Evolutionary conservation across 2,113 vertebrate species (phyloP), one percentile per base, ranked within the genome.

Genomic region (Halcyon senegalensis): DNA sequence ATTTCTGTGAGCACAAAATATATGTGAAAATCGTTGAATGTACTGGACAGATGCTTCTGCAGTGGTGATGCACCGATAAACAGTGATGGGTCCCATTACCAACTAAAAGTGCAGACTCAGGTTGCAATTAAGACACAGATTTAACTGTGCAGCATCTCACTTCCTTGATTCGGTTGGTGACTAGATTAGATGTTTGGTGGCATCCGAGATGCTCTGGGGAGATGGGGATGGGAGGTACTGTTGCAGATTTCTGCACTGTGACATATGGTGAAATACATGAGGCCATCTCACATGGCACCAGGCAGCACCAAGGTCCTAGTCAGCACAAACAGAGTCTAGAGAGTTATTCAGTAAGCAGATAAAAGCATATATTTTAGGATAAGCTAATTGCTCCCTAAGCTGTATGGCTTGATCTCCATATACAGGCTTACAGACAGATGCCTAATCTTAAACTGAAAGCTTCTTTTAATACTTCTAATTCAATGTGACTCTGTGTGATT

Each of bases 301-400:
- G 16, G n/a, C 64, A 95, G 41, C 3, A 20, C 10, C 55, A 74
- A 56, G 33, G 60, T 59, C 78, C 73, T 46, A 27, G n/a, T 77
- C 59, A 67, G 80, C 50, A 66, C 64, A 84, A 88, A 78, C 7
- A 55, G 19, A 94, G 28, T 53, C 5, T 5, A 58, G 46, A 77
- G 56, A 87, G 56, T 63, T 87, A 51, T 72, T 91, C 48, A 64
- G n/a, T 67, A 84, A 92, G 77, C 76, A 94, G 84, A 95, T 93
- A 89, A 93, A 93, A 87, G 51, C 43, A 64, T 44, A 50, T 63
- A 84, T 87, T 81, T 91, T 27, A 60, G 84, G 39, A 91, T 44
- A 70, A 92, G 84, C 73, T 91, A 96, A 95, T 94, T 93, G 84
- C 33, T 92, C 90, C 78, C 58, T 92, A 89, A 92, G 72, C 73